These are phyloP conservation scores for Lasiurus cinereus DNA, from an alignment of 2,113 vertebrate species.

Conservation along the genomic window DNA sequence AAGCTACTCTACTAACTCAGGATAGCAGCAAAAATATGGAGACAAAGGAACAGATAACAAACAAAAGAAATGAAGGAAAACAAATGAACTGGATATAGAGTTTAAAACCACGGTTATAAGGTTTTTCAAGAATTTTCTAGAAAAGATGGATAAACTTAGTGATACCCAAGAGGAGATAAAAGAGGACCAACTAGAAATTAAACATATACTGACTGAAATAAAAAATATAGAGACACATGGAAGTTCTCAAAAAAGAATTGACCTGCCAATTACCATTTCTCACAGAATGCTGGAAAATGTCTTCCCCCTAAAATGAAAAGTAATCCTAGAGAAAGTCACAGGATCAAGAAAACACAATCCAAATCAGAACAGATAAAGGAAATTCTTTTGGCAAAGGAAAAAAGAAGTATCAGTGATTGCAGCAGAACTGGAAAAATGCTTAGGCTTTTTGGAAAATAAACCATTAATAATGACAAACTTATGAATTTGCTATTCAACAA, in stretches of 20 bases:
- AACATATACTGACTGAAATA: no score
- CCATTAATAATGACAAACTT: background rate
- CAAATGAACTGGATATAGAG: no score
- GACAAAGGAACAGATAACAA: no score
- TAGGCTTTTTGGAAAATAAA: background rate
- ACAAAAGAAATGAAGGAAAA: no score
- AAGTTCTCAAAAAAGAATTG: conserved; percentile 38
- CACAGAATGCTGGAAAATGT: conserved; percentile 60
- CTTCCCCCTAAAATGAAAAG: conserved; percentile 37
- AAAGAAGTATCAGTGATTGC: background rate
- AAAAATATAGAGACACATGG: no score
- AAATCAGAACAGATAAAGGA: background rate
- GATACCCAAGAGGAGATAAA: no score
- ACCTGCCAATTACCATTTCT: conserved; percentile 45
- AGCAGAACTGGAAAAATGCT: background rate
- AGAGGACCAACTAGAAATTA: no score
- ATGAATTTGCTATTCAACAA: background rate
- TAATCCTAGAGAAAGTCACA: conserved; percentile 4
- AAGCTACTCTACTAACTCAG: no score
- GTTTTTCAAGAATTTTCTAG: no score
- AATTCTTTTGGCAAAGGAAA: background rate
- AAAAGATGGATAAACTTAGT: no score
- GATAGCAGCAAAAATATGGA: no score
- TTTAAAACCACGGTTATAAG: no score
- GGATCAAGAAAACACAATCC: conserved; percentile 2